Base-by-base conservation (phyloP, 2,888 invertebrate species). In the Lamproptera curius region DNA sequence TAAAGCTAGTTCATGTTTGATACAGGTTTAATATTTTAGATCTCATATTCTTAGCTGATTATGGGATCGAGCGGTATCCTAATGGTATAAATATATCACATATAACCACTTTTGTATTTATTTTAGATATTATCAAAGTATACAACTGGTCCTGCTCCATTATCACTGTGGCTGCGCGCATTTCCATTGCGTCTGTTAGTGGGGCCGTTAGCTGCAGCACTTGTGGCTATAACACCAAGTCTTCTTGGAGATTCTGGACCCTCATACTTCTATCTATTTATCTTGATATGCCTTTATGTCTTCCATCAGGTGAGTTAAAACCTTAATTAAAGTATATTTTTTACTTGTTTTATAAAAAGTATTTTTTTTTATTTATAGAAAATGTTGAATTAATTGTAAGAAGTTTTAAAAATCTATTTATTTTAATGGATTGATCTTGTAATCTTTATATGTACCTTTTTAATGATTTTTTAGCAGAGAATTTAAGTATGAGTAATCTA, bases 151-250 rank as follows among this genome's bases (percentile, higher is more conserved):
- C 95, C 96, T 0, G 90, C 92, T 47, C 99, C 99, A 0, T 90
- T 99, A 80, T 92, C 95, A 46, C 89, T 98, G 35, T 98, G 94
- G 87, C 76, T 98, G 6, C 93, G 92, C 62, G 97, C 97, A 0
- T 95, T 96, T 71, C 98, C 98, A 0, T 92, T 92, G 61, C 93
- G 99, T 55, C 86, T 99, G 35, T 54, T 93, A 8, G 94, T 98
- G 70, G 97, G 97, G 0, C 88, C 97, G 2, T 79, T 96, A 1
- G 96, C 94, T 39, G 95, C 96, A 0, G 76, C 90, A 0, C 85
- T 99, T 13, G 97, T 99, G 6, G 97, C 94, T 75, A 75, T 94
- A 35, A 97, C 98, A 0, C 97, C 97, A 0, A 83, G 79, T 36
- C 85, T 97, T 51, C 89, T 96, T 16, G 89, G 77, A 0, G 62